These are phyloP conservation scores for Netelia inedita DNA, from an alignment of 2,888 invertebrate species.

Conservation along the genomic window DNA sequence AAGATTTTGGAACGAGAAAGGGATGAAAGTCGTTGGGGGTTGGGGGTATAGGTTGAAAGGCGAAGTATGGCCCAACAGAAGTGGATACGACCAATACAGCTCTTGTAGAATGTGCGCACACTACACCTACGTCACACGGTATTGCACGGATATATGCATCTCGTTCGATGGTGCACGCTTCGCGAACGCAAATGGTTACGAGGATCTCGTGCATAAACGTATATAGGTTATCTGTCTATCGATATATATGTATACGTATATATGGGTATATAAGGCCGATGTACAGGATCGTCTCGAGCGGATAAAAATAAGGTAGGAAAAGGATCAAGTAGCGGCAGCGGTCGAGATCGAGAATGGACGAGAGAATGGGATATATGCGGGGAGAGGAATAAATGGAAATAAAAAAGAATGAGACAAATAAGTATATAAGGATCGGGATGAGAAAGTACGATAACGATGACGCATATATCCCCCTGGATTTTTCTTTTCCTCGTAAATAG, in stretches of 20 bases:
- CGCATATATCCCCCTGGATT: conserved; percentile 7
- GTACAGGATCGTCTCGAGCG: conserved; percentile 21
- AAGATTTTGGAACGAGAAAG: conserved; percentile 15
- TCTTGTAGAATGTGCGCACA: conserved; percentile 34
- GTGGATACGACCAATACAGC: conserved; percentile 35
- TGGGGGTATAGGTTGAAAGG: conserved; percentile 13
- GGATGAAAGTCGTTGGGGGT: conserved; percentile 4
- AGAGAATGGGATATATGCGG: conserved; percentile 14
- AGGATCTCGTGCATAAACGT: conserved; percentile 54
- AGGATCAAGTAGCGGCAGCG: conserved; percentile 5
- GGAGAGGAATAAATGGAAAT: not conserved
- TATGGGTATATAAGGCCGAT: not conserved
- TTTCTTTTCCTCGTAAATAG: conserved; percentile 2
- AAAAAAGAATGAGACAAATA: not conserved
- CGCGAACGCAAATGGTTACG: conserved; percentile 59
- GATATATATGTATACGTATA: not conserved
- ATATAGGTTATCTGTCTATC: conserved; percentile 15
- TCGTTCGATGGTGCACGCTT: conserved; percentile 17
- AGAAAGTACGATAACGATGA: conserved; percentile 25
- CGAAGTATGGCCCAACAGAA: conserved; percentile 17
- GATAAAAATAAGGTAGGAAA: conserved; percentile 34
- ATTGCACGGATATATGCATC: conserved; percentile 33
- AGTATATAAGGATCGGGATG: conserved; percentile 20
- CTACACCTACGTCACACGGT: conserved; percentile 6
- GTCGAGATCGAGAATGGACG: conserved; percentile 26